Conservation (phyloP, 2,888 invertebrate genomes). For the Hipparchia semele region DNA sequence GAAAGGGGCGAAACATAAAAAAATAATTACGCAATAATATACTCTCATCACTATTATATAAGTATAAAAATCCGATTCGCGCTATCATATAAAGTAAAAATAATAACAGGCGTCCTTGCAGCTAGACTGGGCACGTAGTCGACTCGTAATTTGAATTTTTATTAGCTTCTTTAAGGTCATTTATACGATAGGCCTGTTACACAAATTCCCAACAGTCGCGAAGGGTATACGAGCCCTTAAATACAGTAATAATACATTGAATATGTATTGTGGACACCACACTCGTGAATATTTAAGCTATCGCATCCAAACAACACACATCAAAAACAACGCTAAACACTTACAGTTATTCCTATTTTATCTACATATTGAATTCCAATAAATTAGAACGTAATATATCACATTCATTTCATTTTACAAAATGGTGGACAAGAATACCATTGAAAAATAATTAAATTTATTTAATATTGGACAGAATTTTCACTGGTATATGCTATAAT, state of each 20-base stretch:
- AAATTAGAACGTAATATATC: constrained; percentile 20
- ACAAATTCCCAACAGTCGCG: not conserved
- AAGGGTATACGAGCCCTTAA: not conserved
- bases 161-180: no score
- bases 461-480: constrained; percentile 17
- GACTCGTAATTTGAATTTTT: no score
- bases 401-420: constrained; percentile 30
- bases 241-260: not conserved
- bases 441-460: not conserved
- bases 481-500: constrained; percentile 1
- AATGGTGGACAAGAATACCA: constrained; percentile 11
- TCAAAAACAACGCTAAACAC: constrained; percentile 3
- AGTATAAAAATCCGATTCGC: no score
- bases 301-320: not conserved
- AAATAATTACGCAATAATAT: no score
- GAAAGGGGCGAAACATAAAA: no score
- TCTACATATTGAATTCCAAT: not conserved
- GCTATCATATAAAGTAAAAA: no score
- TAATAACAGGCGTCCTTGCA: no score
- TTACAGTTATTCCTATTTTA: not conserved
- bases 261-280: not conserved
- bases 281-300: not conserved
- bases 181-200: not conserved
- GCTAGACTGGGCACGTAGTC: no score
- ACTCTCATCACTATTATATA: no score